Base-by-base conservation (phyloP, 2,888 invertebrate genomes). In the Silvanus unidentatus region DNA sequence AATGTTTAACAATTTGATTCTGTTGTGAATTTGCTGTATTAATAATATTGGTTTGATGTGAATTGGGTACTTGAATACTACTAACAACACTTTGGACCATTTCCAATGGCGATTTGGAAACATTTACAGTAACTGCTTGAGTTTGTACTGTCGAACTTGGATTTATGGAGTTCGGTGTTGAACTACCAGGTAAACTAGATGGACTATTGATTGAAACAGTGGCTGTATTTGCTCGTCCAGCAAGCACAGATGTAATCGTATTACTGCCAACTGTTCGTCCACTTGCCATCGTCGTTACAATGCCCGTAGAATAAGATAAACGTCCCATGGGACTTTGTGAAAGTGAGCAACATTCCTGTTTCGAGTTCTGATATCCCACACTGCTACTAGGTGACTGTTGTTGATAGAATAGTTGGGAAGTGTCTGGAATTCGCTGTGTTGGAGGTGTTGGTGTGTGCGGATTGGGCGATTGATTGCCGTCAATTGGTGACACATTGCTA, bases 61-160 rank as follows among this genome's bases (percentile, higher is more conserved):
- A 64, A 49, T 74, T 75, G 6, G 78, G 74, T 46, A 78, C 77
- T 57, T 84, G 82, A 53, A 82, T 75, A 62, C 79, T 83, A 50
- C 83, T 84, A 41, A 86, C 84, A 2, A 85, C 84, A 59, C 84
- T 84, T 62, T 86, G 86, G 1, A 86, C 85, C 84, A 86, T 86
- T 72, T 86, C 86, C 36, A 86, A 64, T 0, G 86, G 86, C 3
- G 84, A 83, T 64, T 78, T 79, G 0, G 77, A 71, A 2, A 76
- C 70, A 41, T 64, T 73, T 2, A 72, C 62, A 15, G 66, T 66
- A 13, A 71, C 62, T 2, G 69, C 58, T 42, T 59, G 58, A 1
- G 54, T 47, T 35, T 55, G 59, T 15, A 51, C 38, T 11, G 48
- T 44, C 6, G 54, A 43, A n/a, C 47, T 43, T 8, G 54, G 42